These are phyloP conservation scores for Aleiodes alternator DNA, from an alignment of 2,888 invertebrate genomes.

Conservation along the genomic window DNA sequence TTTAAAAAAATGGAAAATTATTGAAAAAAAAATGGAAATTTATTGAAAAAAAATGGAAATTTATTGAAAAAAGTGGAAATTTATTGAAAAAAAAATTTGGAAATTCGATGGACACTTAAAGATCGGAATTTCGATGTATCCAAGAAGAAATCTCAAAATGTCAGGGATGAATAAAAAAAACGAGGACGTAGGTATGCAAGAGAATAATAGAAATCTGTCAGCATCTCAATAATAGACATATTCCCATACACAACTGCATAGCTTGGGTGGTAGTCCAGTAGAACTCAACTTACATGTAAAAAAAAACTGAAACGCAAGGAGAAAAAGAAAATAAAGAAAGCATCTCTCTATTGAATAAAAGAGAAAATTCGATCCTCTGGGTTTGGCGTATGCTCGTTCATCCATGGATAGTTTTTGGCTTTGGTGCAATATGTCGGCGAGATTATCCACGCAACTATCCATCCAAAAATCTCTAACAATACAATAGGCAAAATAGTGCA, in stretches of 20 bases:
- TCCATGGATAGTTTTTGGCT: slow-evolving; percentile 67
- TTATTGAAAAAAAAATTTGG: background rate
- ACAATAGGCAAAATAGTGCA: slow-evolving; percentile 53
- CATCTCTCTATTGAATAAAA: slow-evolving; percentile 14
- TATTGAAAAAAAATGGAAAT: background rate
- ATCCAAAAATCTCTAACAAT: slow-evolving; percentile 53
- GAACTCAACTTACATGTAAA: slow-evolving; percentile 38
- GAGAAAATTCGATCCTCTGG: slow-evolving; percentile 39
- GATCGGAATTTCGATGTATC: slow-evolving; percentile 22
- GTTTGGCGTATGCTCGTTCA: slow-evolving; percentile 62
- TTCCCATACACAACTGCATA: slow-evolving; percentile 43
- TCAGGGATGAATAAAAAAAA: slow-evolving; percentile 24
- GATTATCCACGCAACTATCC: slow-evolving; percentile 73
- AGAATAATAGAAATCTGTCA: slow-evolving; percentile 55
- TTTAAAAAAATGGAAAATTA: no score
- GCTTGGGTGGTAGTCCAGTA: slow-evolving; percentile 17
- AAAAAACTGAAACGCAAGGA: slow-evolving; percentile 43
- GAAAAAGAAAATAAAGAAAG: slow-evolving; percentile 39
- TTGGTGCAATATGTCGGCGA: slow-evolving; percentile 70
- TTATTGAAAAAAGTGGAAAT: slow-evolving; percentile 11
- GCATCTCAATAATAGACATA: slow-evolving; percentile 55
- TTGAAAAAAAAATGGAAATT: no score
- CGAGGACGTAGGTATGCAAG: slow-evolving; percentile 41
- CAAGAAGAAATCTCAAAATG: slow-evolving; percentile 15
- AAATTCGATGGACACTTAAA: slow-evolving; percentile 1